phyloP scores from a whole-genome alignment of 1,140 invertebrate genomes.

The Berghia stephanieae region DNA sequence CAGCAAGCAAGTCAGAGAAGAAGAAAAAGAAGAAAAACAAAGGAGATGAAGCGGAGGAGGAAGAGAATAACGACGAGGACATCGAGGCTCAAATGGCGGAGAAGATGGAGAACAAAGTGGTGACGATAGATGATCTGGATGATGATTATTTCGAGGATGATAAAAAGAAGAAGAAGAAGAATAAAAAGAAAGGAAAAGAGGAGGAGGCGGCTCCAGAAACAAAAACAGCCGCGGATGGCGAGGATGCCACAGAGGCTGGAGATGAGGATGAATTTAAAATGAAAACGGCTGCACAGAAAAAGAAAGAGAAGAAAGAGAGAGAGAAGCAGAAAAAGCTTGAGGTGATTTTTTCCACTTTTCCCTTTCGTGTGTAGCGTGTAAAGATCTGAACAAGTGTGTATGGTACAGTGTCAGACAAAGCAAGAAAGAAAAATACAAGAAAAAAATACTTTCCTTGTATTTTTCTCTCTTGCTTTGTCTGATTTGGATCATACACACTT shows the following conservation, averaged over 20 bases:
- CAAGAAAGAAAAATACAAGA: no score
- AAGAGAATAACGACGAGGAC: not conserved
- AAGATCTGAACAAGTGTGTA: not conserved
- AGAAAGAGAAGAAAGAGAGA: slow-evolving; percentile 57
- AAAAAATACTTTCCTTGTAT: not conserved
- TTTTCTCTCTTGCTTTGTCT: not conserved
- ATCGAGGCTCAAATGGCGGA: slow-evolving; percentile 41
- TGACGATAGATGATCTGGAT: slow-evolving; percentile 49
- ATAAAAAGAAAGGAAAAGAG: slow-evolving; percentile 65
- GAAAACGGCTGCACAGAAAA: slow-evolving; percentile 57
- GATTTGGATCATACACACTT: not conserved
- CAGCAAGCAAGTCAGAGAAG: slow-evolving; percentile 45
- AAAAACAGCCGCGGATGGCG: slow-evolving; percentile 56
- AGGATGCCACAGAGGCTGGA: slow-evolving; percentile 63
- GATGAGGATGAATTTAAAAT: slow-evolving; percentile 74
- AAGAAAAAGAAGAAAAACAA: slow-evolving; percentile 55
- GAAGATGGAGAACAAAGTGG: slow-evolving; percentile 52
- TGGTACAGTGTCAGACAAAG: no score
- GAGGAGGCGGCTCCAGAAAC: slow-evolving; percentile 36
- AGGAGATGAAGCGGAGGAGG: slow-evolving; percentile 37
- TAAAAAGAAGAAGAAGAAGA: slow-evolving; percentile 60
- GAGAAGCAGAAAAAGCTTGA: slow-evolving; percentile 59
- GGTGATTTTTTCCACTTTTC: slow-evolving; percentile 34
- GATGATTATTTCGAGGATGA: slow-evolving; percentile 45
- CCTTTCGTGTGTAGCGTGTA: not conserved